Conservation (phyloP, 2,888 invertebrate species). For the Tiphia femorata region DNA sequence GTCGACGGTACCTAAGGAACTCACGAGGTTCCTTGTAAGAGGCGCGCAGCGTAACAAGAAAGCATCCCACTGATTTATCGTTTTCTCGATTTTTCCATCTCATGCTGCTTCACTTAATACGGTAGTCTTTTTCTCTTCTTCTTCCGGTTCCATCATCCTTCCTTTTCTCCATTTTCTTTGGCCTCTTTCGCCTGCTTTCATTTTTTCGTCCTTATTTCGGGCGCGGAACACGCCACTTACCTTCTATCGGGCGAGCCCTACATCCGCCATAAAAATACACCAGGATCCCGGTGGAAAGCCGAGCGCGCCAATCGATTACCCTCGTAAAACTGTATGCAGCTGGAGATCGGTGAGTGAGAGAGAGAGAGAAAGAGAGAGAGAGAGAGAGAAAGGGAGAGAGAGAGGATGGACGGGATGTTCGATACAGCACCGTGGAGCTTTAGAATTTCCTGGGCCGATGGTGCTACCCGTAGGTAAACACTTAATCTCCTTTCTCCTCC, state of each 20-base stretch:
- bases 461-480: constrained; percentile 28
- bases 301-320: constrained; percentile 44
- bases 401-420: constrained; percentile 12
- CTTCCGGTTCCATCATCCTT: neutral
- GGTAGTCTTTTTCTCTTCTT: neutral
- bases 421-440: constrained; percentile 29
- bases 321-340: constrained; percentile 44
- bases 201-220: too few relatives aligned
- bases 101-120: neutral
- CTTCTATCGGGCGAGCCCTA: neutral
- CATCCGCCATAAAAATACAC: constrained; percentile 21
- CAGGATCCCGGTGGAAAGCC: constrained; percentile 19
- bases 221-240: neutral
- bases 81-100: too few relatives aligned
- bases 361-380: neutral
- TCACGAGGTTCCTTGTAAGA: too few relatives aligned
- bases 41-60: too few relatives aligned
- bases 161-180: neutral
- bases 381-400: neutral
- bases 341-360: constrained; percentile 14
- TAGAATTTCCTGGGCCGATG: constrained; percentile 26
- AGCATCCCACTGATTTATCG: too few relatives aligned
- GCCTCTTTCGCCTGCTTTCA: neutral
- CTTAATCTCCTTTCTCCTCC: constrained; percentile 28
- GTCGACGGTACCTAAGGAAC: too few relatives aligned